Evolutionary conservation across 2,797 vertebrate genomes (phyloP).

Genomic region (Dryobates pubescens): DNA sequence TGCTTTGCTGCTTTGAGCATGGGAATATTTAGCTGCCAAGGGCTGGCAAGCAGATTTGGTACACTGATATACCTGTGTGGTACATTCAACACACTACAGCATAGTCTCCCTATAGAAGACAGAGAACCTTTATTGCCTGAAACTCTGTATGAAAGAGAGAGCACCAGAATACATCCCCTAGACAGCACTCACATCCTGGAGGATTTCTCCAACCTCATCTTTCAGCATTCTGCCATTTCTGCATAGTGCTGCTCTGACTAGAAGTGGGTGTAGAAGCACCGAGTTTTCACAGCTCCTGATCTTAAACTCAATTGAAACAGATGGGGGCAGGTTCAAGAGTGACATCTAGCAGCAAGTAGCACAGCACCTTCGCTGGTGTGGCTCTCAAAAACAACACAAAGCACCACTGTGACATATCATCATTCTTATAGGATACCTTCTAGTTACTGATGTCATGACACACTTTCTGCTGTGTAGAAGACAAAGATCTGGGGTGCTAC

Average conservation of each 20-base stretch:
- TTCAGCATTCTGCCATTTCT: constrained; percentile 16
- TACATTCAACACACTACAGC: background rate
- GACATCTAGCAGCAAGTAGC: background rate
- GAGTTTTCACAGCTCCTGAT: background rate
- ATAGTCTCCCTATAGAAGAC: background rate
- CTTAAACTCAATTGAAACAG: constrained; percentile 4
- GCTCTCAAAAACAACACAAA: background rate
- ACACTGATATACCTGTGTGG: background rate
- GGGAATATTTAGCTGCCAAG: background rate
- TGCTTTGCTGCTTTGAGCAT: background rate
- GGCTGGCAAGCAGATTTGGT: background rate
- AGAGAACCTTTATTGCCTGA: background rate
- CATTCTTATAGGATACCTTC: background rate
- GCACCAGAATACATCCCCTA: background rate
- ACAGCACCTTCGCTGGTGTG: background rate
- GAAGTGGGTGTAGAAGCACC: background rate
- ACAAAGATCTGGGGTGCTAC: background rate
- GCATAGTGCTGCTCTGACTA: background rate
- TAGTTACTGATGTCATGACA: background rate
- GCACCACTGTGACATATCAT: background rate
- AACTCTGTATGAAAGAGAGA: background rate
- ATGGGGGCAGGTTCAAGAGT: background rate
- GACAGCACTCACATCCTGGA: background rate
- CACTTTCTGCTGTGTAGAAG: background rate
- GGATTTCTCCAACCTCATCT: background rate